A percentile compares a stretch with the other conserved stretches of the same genome.
Evolutionary conservation across 2,888 invertebrate genomes (phyloP).

Genomic region (Drosophila kanekoi): DNA sequence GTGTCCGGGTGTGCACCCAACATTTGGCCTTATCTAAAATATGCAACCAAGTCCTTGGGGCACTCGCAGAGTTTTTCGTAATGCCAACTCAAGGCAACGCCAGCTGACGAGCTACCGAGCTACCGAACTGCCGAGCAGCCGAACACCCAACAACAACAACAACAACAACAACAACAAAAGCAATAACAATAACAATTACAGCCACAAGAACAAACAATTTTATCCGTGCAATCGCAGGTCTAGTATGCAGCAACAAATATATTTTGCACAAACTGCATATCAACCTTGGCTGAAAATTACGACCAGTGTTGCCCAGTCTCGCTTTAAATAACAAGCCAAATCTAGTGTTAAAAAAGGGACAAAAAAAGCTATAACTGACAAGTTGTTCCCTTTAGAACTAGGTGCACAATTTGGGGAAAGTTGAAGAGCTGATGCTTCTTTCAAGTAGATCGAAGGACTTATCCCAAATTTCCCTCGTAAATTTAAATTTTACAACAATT

Average conservation of each 20-base stretch:
- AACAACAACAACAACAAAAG: conserved; percentile 26
- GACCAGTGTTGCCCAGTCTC: too few species aligned
- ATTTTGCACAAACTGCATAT: conserved; percentile 43
- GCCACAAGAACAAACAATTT: conserved; percentile 31
- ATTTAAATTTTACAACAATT: too few species aligned
- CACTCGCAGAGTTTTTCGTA: conserved; percentile 69
- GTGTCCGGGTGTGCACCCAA: conserved; percentile 57
- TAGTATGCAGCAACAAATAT: conserved; percentile 47
- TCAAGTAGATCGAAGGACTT: too few species aligned
- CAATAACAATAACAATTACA: conserved; percentile 13
- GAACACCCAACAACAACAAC: conserved; percentile 37
- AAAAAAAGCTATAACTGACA: too few species aligned
- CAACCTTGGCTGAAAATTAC: conserved; percentile 42
- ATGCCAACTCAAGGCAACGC: conserved; percentile 67
- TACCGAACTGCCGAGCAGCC: not conserved
- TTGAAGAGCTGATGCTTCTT: too few species aligned
- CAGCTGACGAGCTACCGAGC: conserved; percentile 20
- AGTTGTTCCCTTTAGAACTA: too few species aligned
- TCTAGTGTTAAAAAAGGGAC: too few species aligned
- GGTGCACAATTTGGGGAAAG: too few species aligned
- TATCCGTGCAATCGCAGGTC: conserved; percentile 14
- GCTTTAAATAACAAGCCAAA: too few species aligned
- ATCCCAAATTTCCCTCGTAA: too few species aligned
- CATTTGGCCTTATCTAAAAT: conserved; percentile 81
- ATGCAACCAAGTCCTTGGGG: conserved; percentile 75